Conservation (phyloP, 2,113 vertebrate genomes). For the Grammomys dolichurus region DNA sequence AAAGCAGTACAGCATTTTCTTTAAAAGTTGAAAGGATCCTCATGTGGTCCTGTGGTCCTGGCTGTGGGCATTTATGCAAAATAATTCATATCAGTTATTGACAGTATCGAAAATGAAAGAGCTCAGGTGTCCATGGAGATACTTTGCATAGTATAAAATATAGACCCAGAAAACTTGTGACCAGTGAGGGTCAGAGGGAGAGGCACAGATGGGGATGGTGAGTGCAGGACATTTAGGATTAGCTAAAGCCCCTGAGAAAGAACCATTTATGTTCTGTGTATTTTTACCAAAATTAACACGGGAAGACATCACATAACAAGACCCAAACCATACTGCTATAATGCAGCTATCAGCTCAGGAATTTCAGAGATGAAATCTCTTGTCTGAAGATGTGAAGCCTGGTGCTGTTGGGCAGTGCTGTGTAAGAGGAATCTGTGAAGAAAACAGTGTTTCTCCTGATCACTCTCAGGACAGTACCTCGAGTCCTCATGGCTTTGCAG, state of each 20-base stretch:
- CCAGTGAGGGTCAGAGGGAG: fast-evolving
- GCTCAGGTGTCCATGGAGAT: no score
- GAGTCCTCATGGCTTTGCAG: neutral
- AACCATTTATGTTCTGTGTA: neutral
- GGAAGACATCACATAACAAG: conserved; percentile 2
- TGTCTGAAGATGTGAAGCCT: neutral
- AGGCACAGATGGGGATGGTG: neutral
- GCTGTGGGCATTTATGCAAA: neutral
- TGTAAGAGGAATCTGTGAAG: neutral
- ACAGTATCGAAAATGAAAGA: neutral
- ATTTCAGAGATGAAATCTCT: neutral
- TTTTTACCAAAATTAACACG: conserved; percentile 23
- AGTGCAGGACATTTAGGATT: neutral
- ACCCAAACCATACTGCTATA: neutral
- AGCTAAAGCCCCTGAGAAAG: neutral
- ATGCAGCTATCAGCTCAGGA: neutral
- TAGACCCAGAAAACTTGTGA: neutral
- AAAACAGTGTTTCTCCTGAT: neutral
- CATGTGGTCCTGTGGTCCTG: neutral
- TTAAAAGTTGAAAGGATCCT: neutral
- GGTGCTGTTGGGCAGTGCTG: neutral
- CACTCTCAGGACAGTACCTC: neutral
- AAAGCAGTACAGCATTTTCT: neutral
- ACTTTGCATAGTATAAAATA: neutral
- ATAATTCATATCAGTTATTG: neutral